Percentiles rank a stretch among this genome's conserved stretches.
These are phyloP conservation scores for Proisotoma minuta DNA, from an alignment of 2,888 invertebrate species.

Conservation along the genomic window DNA sequence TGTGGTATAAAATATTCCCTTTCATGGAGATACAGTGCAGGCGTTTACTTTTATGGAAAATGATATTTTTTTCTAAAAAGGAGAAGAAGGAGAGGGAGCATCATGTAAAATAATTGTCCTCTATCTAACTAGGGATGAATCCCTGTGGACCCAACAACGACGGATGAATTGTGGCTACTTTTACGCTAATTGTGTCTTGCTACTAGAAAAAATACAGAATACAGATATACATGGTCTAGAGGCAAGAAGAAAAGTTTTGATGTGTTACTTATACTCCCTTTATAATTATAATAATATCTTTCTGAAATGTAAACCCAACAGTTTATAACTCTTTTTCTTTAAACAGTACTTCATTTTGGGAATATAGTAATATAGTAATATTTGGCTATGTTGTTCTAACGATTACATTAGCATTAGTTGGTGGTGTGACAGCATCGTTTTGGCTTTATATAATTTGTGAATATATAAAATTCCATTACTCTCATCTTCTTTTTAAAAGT, in stretches of 20 bases:
- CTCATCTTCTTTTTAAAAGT: constrained; percentile 2
- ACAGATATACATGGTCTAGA: no score
- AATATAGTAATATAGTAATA: not conserved
- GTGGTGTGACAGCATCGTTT: constrained; percentile 28
- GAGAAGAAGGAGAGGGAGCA: constrained; percentile 20
- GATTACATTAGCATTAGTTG: constrained; percentile 19
- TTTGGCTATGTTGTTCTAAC: constrained; percentile 1
- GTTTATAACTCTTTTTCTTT: not conserved
- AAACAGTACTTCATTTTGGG: not conserved
- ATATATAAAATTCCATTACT: constrained; percentile 19
- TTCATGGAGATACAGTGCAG: constrained; percentile 35
- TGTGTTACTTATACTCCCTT: no score
- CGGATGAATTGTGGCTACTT: constrained; percentile 41
- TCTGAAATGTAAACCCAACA: not conserved
- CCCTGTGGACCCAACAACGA: constrained; percentile 30
- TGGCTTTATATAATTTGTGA: constrained; percentile 20
- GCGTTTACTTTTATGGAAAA: constrained; percentile 41
- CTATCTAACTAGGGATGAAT: constrained; percentile 30
- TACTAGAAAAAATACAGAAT: constrained; percentile 21
- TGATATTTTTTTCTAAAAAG: constrained; percentile 32
- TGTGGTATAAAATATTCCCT: constrained; percentile 41
- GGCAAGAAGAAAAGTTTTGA: no score
- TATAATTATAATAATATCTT: no score
- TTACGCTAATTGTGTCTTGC: constrained; percentile 38
- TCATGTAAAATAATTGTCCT: constrained; percentile 41